Evolutionary conservation across 2,113 vertebrate genomes (phyloP).

Genomic region (Hiodon tergisus): DNA sequence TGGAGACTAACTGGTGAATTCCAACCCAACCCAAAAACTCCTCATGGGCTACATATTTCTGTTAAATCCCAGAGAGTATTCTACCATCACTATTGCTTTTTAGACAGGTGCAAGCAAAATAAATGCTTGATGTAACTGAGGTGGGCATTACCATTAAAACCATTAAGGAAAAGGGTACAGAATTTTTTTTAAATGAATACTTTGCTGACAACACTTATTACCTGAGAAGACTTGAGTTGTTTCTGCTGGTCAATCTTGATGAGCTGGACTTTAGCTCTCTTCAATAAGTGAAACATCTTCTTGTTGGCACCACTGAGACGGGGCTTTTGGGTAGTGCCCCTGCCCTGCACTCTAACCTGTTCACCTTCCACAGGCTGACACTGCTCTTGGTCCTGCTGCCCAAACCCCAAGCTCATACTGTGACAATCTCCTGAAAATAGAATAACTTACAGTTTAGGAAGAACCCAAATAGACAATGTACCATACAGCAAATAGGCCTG

Average conservation of each 20-base stretch:
- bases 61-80: too few species aligned
- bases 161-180: too few species aligned
- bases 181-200: too few species aligned
- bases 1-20: too few species aligned
- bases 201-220: conserved; percentile 26
- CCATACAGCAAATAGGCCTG: neutral
- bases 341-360: conserved; percentile 32
- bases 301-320: conserved; percentile 75
- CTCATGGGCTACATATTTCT: too few species aligned
- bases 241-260: conserved; percentile 91
- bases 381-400: neutral
- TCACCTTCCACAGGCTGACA: neutral
- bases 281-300: conserved; percentile 80
- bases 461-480: neutral
- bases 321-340: conserved; percentile 44
- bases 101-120: too few species aligned
- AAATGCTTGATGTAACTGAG: too few species aligned
- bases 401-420: neutral
- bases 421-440: conserved; percentile 18
- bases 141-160: too few species aligned
- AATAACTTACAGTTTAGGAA: neutral
- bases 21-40: too few species aligned
- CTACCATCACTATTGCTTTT: too few species aligned
- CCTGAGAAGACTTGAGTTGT: conserved; percentile 65
- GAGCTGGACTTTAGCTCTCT: conserved; percentile 83